Evolutionary conservation across 2,888 invertebrate genomes (phyloP).

Genomic region (Nezara viridula): DNA sequence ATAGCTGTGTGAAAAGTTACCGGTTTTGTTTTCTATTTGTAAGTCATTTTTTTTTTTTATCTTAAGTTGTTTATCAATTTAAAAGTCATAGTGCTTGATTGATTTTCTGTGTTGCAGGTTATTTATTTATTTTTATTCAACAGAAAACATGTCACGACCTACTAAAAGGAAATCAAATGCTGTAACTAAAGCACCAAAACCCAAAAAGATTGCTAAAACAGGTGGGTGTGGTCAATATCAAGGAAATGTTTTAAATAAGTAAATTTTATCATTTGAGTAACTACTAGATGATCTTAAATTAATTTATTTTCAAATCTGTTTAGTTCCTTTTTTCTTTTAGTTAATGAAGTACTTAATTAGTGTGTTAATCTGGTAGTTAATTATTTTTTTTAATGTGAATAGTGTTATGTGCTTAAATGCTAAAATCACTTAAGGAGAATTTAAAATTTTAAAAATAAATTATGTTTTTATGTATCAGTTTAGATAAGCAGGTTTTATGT

Average conservation of each 20-base stretch:
- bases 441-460: background rate
- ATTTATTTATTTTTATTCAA: background rate
- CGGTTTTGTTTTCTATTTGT: background rate
- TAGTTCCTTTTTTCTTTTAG: background rate
- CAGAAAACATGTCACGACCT: slow-evolving; percentile 42
- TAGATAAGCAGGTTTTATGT: background rate
- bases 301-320: background rate
- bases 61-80: background rate
- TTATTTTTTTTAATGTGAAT: background rate
- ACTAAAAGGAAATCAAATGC: slow-evolving; percentile 52
- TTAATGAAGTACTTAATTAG: background rate
- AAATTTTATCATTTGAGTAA: background rate
- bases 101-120: background rate
- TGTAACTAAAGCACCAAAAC: slow-evolving; percentile 16
- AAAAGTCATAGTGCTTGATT: background rate
- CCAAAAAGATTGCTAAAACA: background rate
- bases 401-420: background rate
- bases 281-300: background rate
- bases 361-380: background rate
- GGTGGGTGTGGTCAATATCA: background rate
- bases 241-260: background rate
- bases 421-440: background rate
- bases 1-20: background rate
- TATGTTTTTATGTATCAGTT: background rate
- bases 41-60: background rate